Evolutionary conservation across 2,797 vertebrate genomes (phyloP), one percentile per base, ranked within the genome.

Genomic region (Masticophis lateralis): DNA sequence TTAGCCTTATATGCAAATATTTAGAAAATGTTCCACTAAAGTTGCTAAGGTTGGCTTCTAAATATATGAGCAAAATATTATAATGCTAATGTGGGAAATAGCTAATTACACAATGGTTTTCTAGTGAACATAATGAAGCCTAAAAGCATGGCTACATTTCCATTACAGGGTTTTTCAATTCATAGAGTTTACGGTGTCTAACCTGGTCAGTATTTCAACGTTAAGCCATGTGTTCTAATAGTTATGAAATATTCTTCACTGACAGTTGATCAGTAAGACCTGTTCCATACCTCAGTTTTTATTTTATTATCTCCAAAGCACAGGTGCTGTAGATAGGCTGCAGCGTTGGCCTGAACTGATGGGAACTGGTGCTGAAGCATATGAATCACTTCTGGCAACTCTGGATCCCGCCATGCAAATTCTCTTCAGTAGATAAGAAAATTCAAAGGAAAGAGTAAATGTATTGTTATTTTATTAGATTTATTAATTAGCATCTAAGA

Each of bases 311-410:
- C 99, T 0, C 99, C 99, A 0, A 98, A 99, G 97, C 99, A 99
- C 95, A 99, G 98, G 97, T 99, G 99, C 96, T 99, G 99, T 14
- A 99, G 98, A 96, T 99, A 99, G 90, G 99, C 99, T 0, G 99
- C 99, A 0, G 99, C 99, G 0, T 99, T 99, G 0, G 99, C 99
- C 97, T 99, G 99, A 89, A 99, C 99, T 0, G 99, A 99, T 0
- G 99, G 99, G 96, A 99, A 99, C 97, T 99, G 99, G 96, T 99
- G 99, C 95, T 99, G 99, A 12, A 99, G 98, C 99, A 99, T 99
- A 97, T 99, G 99, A 91, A 99, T 99, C 96, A 99, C 99, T 95
- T 99, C 99, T 0, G 98, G 98, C 96, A 99, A 96, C 95, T 99
- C 99, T 0, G 99, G 99, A 83, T 99, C 99, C 25, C 99, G 98